Percentiles rank a stretch among this genome's conserved stretches.
Conservation (phyloP, 2,888 invertebrate genomes). For the Craniophora ligustri region DNA sequence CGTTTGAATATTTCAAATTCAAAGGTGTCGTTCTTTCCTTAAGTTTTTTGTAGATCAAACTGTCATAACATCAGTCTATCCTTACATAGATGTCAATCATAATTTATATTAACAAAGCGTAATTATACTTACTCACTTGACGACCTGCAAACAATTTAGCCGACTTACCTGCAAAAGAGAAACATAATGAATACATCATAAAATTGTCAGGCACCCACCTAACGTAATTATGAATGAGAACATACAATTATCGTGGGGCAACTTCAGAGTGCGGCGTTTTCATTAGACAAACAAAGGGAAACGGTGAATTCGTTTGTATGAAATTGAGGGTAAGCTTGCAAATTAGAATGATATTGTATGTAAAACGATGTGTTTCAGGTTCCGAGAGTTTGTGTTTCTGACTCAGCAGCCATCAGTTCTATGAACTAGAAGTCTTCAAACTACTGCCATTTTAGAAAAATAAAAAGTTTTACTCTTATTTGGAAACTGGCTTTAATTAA, state of each 20-base stretch:
- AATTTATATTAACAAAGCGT: too few species aligned
- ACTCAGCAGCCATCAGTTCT: too few species aligned
- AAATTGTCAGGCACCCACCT: conserved; percentile 10
- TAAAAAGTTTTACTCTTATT: too few species aligned
- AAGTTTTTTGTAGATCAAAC: too few species aligned
- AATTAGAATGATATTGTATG: conserved; percentile 36
- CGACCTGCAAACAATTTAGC: neutral
- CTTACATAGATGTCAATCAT: too few species aligned
- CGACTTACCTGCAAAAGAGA: conserved; percentile 49
- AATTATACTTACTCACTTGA: conserved; percentile 13
- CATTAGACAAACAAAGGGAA: conserved; percentile 34
- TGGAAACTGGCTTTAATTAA: too few species aligned
- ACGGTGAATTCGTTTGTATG: conserved; percentile 35
- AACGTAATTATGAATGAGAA: conserved; percentile 28
- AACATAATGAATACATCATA: conserved; percentile 22
- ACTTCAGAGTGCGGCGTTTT: conserved; percentile 27
- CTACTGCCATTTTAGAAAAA: too few species aligned
- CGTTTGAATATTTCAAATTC: too few species aligned
- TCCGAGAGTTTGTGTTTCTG: neutral
- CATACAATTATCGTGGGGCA: conserved; percentile 23
- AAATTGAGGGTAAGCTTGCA: conserved; percentile 31
- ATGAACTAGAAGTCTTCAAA: too few species aligned
- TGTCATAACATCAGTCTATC: too few species aligned
- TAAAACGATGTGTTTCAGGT: conserved; percentile 4
- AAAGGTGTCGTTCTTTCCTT: too few species aligned